A percentile compares a stretch with the other conserved stretches of the same genome.
Evolutionary conservation across 1,140 invertebrate species (phyloP).

Genomic region (Papilio xuthus): DNA sequence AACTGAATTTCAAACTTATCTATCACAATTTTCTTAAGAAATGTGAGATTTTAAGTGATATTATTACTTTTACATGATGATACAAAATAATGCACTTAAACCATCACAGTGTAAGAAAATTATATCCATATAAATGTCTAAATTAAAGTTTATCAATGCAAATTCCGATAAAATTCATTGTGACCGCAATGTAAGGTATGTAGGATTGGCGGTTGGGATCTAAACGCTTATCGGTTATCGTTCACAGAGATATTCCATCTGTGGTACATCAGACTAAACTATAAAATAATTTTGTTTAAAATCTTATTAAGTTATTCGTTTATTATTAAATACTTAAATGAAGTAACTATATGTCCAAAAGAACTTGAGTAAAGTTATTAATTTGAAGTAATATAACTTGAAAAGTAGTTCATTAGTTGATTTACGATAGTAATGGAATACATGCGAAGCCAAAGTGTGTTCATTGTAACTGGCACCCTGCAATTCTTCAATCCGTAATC

Average conservation of each 20-base stretch:
- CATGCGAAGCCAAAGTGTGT: conserved; percentile 27
- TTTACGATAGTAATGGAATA: conserved; percentile 13
- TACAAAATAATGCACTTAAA: too few relatives aligned
- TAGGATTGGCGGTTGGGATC: not conserved
- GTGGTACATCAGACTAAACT: not conserved
- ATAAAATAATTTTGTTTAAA: not conserved
- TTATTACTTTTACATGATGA: too few relatives aligned
- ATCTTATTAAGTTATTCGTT: too few relatives aligned
- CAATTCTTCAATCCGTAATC: conserved; percentile 28
- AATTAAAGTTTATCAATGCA: not conserved
- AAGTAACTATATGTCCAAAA: too few relatives aligned
- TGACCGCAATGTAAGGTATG: not conserved
- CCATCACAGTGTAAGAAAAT: too few relatives aligned
- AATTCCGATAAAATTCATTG: not conserved
- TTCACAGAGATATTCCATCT: not conserved
- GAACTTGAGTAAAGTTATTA: too few relatives aligned
- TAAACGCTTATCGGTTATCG: conserved; percentile 1
- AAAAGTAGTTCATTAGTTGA: not conserved
- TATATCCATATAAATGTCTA: not conserved
- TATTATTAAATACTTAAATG: too few relatives aligned
- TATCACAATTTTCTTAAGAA: too few relatives aligned
- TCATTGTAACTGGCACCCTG: conserved; percentile 17
- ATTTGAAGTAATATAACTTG: not conserved
- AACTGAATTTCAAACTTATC: too few relatives aligned
- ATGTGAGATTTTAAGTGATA: too few relatives aligned